phyloP scores from a whole-genome alignment of 2,113 vertebrate genomes.

The Aspidoscelis tigris region DNA sequence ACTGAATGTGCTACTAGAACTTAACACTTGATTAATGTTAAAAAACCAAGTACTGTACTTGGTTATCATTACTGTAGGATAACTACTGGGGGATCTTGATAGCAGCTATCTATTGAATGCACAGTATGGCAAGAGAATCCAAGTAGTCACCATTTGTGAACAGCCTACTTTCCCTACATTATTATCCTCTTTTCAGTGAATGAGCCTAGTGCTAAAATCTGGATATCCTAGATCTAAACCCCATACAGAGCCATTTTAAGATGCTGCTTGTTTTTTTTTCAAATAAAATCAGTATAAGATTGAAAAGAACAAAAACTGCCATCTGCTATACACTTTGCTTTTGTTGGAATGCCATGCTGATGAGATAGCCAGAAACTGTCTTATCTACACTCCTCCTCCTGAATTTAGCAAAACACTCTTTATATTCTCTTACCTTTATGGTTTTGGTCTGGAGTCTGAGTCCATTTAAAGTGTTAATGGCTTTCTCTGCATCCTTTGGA shows the following conservation, averaged over 20 bases:
- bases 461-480: constrained; percentile 99
- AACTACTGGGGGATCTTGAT: constrained; percentile 5
- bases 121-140: background rate
- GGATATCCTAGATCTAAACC: constrained; percentile 34
- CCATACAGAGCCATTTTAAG: constrained; percentile 10
- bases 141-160: constrained; percentile 7
- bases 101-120: background rate
- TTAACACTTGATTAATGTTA: background rate
- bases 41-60: background rate
- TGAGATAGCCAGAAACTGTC: constrained; percentile 34
- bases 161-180: fast-evolving
- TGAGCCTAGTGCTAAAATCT: background rate
- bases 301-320: constrained; percentile 32
- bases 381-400: constrained; percentile 25
- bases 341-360: constrained; percentile 33
- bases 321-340: background rate
- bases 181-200: constrained; percentile 4
- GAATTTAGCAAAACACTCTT: constrained; percentile 43
- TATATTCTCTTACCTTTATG: constrained; percentile 92
- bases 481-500: constrained; percentile 99
- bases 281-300: constrained; percentile 32
- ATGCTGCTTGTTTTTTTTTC: constrained; percentile 2
- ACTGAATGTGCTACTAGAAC: background rate
- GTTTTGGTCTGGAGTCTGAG: constrained; percentile 99
- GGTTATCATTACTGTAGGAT: background rate